A percentile compares a stretch with the other conserved stretches of the same genome.
Conservation (phyloP, 2,888 invertebrate species). For the Parasteatoda lunata region DNA sequence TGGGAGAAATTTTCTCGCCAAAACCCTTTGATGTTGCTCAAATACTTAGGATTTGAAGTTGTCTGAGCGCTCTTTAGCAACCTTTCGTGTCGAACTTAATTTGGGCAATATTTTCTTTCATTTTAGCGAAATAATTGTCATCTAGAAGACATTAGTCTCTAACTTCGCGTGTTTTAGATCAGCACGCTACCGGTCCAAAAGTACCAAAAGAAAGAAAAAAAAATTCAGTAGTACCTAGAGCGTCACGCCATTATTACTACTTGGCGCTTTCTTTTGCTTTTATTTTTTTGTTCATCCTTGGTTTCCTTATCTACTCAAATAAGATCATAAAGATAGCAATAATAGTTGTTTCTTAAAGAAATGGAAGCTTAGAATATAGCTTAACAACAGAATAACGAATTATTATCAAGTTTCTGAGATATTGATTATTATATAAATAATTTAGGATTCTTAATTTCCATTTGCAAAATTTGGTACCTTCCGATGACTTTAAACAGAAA, state of each 20-base stretch:
- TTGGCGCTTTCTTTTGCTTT: not conserved
- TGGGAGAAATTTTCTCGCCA: too few relatives aligned
- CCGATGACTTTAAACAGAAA: too few relatives aligned
- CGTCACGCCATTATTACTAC: slow-evolving; percentile 53
- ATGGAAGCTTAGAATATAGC: too few relatives aligned
- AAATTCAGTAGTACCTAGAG: not conserved
- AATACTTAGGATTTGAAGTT: not conserved
- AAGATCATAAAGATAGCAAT: too few relatives aligned
- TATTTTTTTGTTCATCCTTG: not conserved
- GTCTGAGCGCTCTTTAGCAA: not conserved
- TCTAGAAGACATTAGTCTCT: slow-evolving; percentile 62
- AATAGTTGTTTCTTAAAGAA: too few relatives aligned
- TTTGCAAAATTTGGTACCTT: too few relatives aligned
- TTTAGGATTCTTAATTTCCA: too few relatives aligned
- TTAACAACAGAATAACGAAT: not conserved
- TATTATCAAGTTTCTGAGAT: not conserved
- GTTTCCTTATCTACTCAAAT: too few relatives aligned
- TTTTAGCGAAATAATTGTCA: slow-evolving; percentile 59
- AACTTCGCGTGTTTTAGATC: slow-evolving; percentile 28
- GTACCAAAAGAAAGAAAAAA: slow-evolving; percentile 40
- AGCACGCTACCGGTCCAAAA: slow-evolving; percentile 50
- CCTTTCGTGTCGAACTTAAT: slow-evolving; percentile 65
- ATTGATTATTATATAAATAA: not conserved
- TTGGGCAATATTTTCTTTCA: slow-evolving; percentile 64
- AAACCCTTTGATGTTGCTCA: too few relatives aligned